A percentile compares a stretch with the other conserved stretches of the same genome.
Evolutionary conservation across 2,113 vertebrate species (phyloP).

Genomic region (Martes martes): DNA sequence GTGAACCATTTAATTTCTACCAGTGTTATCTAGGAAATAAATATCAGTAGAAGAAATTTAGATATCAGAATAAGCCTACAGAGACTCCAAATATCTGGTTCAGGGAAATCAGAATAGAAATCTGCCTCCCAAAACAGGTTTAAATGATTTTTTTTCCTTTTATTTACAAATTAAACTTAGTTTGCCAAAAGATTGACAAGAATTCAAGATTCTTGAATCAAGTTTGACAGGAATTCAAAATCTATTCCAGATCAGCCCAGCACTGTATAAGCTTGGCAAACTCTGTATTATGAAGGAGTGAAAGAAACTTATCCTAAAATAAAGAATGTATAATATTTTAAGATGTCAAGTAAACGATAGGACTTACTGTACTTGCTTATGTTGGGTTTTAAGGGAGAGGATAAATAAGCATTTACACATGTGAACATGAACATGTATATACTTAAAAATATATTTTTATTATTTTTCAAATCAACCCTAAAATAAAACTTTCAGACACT

Average conservation of each 20-base stretch:
- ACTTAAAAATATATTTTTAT: background rate
- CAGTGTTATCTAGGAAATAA: background rate
- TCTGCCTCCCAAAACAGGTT: background rate
- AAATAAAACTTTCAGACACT: background rate
- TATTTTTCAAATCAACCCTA: background rate
- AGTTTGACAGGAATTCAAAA: background rate
- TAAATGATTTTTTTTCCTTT: background rate
- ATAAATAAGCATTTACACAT: background rate
- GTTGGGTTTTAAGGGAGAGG: background rate
- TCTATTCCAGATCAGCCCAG: background rate
- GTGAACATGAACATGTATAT: background rate
- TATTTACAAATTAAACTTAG: constrained; percentile 28
- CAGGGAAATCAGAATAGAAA: background rate
- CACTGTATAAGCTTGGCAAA: background rate
- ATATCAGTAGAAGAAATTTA: background rate
- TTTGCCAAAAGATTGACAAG: background rate
- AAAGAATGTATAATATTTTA: background rate
- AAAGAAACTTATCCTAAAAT: background rate
- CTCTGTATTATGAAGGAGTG: background rate
- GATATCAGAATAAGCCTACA: background rate
- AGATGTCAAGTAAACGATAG: background rate
- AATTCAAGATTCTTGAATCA: background rate
- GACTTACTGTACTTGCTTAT: background rate
- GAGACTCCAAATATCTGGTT: background rate
- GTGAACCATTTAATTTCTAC: constrained; percentile 40